A percentile compares a stretch with the other conserved stretches of the same genome.
These are phyloP conservation scores for Crotalus tigris DNA, from an alignment of 2,113 vertebrate genomes.

Conservation along the genomic window DNA sequence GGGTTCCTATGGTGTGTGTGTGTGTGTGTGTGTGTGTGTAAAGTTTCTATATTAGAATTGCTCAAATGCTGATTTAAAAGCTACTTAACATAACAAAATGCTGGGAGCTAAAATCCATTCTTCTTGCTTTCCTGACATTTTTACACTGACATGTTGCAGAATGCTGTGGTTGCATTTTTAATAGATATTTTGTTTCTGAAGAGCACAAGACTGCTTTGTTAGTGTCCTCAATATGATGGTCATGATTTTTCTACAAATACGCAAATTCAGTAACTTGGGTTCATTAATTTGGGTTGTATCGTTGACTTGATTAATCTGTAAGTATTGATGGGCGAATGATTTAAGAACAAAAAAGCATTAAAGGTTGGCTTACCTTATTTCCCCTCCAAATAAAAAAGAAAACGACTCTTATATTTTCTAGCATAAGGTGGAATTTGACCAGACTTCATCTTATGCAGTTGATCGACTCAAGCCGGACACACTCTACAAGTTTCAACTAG, in stretches of 20 bases:
- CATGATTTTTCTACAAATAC: not conserved
- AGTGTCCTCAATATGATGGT: not conserved
- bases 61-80: not conserved
- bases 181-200: not conserved
- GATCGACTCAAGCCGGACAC: constrained; percentile 92
- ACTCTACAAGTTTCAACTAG: constrained; percentile 84
- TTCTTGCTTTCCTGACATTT: not conserved
- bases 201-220: not conserved
- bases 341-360: not conserved
- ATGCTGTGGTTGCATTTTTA: not conserved
- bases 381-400: not conserved
- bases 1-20: too few species aligned
- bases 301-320: not conserved
- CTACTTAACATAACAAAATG: too few species aligned
- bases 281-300: not conserved
- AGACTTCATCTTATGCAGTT: constrained; percentile 81
- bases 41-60: not conserved
- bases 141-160: not conserved
- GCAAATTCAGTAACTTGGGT: not conserved
- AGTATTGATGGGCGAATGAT: not conserved
- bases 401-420: constrained; percentile 56
- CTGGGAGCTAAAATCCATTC: not conserved
- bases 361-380: not conserved
- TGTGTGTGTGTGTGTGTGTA: not conserved
- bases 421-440: constrained; percentile 83